phyloP scores from a whole-genome alignment of 1,140 invertebrate genomes.

The Wiebesia pumilae region DNA sequence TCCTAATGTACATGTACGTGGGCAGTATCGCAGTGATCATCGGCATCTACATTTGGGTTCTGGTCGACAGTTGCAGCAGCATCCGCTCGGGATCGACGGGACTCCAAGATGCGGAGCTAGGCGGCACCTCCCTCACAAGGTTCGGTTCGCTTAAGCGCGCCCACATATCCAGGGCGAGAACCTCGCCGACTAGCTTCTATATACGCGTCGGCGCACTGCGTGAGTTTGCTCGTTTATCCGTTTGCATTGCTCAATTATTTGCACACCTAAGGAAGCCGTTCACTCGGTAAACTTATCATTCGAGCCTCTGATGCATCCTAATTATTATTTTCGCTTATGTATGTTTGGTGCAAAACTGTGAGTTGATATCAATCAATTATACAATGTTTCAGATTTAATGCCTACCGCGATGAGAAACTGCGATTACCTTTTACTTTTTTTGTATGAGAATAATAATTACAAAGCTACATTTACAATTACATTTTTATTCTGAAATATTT shows the following conservation, averaged over 20 bases:
- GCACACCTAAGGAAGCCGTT: too few relatives aligned
- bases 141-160: slow-evolving; percentile 78
- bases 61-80: slow-evolving; percentile 77
- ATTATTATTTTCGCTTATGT: background rate
- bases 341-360: background rate
- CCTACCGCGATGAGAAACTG: background rate
- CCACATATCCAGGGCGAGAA: slow-evolving; percentile 76
- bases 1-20: slow-evolving; percentile 81
- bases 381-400: background rate
- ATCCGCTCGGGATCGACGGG: slow-evolving; percentile 60
- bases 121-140: slow-evolving; percentile 72
- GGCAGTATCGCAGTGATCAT: slow-evolving; percentile 80
- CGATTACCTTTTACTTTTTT: background rate
- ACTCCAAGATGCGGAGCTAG: slow-evolving; percentile 71
- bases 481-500: background rate
- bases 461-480: background rate
- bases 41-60: slow-evolving; percentile 80
- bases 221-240: slow-evolving; percentile 63
- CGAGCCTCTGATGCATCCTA: background rate
- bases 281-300: too few relatives aligned
- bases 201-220: slow-evolving; percentile 81
- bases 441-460: background rate
- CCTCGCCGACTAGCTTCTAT: slow-evolving; percentile 80
- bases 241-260: background rate
- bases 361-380: background rate